Conservation (phyloP, 2,797 vertebrate genomes). For the Micropoecilia bifurca region DNA sequence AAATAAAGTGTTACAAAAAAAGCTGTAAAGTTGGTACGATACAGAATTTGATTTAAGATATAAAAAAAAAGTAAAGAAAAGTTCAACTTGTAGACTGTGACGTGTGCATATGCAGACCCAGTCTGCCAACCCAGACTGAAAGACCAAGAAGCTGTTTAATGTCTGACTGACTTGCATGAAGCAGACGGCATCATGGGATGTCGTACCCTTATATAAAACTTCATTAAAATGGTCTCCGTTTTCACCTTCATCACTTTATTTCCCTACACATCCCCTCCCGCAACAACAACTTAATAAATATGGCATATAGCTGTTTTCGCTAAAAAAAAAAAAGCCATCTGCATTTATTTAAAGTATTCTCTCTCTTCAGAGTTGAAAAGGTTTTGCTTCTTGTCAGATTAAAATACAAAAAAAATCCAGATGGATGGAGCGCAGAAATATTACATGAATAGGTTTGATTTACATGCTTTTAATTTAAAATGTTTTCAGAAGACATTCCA, state of each 20-base stretch:
- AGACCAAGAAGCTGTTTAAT: slow-evolving; percentile 32
- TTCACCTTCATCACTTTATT: slow-evolving; percentile 47
- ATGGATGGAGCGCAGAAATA: not conserved
- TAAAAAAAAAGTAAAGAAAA: not conserved
- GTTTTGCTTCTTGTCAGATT: slow-evolving; percentile 12
- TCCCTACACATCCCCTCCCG: slow-evolving; percentile 35
- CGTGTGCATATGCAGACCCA: not conserved
- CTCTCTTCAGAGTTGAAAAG: not conserved
- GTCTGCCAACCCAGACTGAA: not conserved
- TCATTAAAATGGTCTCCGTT: slow-evolving; percentile 26
- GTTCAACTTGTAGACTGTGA: not conserved
- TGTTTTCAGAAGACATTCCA: not conserved
- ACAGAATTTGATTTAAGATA: not conserved
- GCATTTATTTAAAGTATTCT: slow-evolving; percentile 19
- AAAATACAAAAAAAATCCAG: slow-evolving; percentile 11
- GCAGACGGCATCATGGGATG: slow-evolving; percentile 34
- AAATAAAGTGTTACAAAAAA: not conserved
- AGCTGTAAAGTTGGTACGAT: not conserved
- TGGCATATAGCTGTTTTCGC: slow-evolving; percentile 9
- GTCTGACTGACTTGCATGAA: slow-evolving; percentile 35
- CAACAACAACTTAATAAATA: slow-evolving; percentile 51
- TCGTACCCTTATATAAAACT: slow-evolving; percentile 31
- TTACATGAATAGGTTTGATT: not conserved
- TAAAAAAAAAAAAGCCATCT: slow-evolving; percentile 12
- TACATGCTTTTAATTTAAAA: not conserved